Evolutionary conservation across 2,888 invertebrate species (phyloP).

Genomic region (Ctena decussata): DNA sequence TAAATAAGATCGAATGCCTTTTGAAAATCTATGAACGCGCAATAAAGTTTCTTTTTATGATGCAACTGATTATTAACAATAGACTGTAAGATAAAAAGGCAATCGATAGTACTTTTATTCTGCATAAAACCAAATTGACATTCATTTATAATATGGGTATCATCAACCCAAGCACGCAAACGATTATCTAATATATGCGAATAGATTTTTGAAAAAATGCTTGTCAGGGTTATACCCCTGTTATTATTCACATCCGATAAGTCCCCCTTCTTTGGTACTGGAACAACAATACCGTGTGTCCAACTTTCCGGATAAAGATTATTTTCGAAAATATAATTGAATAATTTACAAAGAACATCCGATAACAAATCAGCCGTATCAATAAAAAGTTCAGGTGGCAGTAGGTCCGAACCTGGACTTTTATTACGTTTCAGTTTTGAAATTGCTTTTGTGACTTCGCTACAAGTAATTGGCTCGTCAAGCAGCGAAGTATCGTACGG

Average conservation of each 20-base stretch:
- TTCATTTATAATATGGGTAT: neutral
- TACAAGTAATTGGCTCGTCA: neutral
- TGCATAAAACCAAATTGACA: constrained; percentile 26
- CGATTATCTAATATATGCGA: constrained; percentile 3
- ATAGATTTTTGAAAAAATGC: constrained; percentile 14
- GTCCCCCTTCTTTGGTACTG: constrained; percentile 6
- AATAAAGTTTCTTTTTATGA: too few species aligned
- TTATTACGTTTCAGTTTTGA: too few species aligned
- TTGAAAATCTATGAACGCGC: too few species aligned
- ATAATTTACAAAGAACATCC: neutral
- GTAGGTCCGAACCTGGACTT: neutral
- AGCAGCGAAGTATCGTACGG: neutral
- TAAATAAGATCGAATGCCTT: constrained; percentile 24
- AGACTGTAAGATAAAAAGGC: constrained; percentile 7
- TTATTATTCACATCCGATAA: constrained; percentile 1
- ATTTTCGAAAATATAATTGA: constrained; percentile 13
- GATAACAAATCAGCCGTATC: neutral
- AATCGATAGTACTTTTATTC: constrained; percentile 19
- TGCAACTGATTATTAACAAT: neutral
- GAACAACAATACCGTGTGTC: neutral
- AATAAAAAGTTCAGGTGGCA: constrained; percentile 15
- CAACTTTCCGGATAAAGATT: neutral
- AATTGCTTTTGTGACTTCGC: too few species aligned
- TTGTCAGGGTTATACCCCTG: constrained; percentile 15
- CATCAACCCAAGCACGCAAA: neutral